Evolutionary conservation across 2,797 vertebrate genomes (phyloP).

Genomic region (Pipistrellus pipistrellus): DNA sequence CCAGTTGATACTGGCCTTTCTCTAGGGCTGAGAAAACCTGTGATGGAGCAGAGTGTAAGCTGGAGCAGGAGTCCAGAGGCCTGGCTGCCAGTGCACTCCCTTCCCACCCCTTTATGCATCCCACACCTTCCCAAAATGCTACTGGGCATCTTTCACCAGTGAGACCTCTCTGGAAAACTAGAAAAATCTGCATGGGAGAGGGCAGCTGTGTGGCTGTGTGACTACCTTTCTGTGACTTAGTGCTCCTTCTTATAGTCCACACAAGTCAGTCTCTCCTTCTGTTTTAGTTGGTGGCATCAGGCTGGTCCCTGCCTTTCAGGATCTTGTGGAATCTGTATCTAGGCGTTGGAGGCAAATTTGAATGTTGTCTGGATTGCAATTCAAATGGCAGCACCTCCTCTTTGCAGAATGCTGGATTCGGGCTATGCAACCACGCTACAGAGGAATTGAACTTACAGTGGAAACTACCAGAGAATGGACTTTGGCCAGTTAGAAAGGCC

Average conservation of each 20-base stretch:
- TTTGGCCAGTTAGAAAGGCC: neutral
- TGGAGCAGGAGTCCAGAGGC: neutral
- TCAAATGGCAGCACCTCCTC: neutral
- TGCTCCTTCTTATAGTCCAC: neutral
- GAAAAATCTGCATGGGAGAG: neutral
- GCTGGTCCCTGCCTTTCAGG: neutral
- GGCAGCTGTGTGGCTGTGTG: neutral
- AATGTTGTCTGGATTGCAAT: neutral
- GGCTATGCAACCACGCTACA: neutral
- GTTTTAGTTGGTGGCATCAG: neutral
- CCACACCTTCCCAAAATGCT: neutral
- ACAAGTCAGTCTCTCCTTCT: neutral
- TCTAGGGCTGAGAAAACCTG: neutral
- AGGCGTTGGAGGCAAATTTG: neutral
- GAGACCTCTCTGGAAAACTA: neutral
- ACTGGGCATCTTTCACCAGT: neutral
- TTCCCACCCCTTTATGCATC: neutral
- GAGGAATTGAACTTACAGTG: neutral
- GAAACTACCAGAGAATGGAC: neutral
- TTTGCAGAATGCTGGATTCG: neutral
- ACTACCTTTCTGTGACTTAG: neutral
- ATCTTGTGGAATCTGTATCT: neutral
- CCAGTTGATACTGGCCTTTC: neutral
- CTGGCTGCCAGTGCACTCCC: too few relatives aligned
- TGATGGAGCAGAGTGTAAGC: neutral